Base-by-base conservation (phyloP, 2,113 vertebrate genomes). In the Bombycilla garrulus region DNA sequence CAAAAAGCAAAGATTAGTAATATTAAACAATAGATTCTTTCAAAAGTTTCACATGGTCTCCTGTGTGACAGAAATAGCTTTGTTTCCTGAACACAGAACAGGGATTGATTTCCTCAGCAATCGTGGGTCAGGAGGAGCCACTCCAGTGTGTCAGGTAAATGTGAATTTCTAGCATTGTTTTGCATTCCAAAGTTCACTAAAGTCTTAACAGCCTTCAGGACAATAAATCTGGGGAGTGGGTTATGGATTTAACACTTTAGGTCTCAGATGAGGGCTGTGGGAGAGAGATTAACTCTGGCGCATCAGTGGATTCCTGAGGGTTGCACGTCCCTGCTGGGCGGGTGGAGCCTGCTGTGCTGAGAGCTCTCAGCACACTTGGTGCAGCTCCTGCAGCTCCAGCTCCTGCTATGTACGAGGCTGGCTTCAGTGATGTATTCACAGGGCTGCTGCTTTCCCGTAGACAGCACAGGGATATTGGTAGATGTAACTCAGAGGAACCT, bases 111-210 rank as follows among this genome's bases (percentile, higher is more conserved):
- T 87, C 70, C 57, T 70, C 36, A 57, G 44, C 64, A 76, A 70
- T 38, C 71, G 58, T 91, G 84, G 81, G 66, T 86, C 81, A 94
- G 89, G 88, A 95, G 81, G 67, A 90, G 81, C 89, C 87, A 73
- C 70, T 77, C 73, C 19, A 50, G 50, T n/a, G 81, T 83, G 76
- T 61, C 90, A 76, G 79, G 92, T 88, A 92, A 94, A 95, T 5
- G 2, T 36, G 56, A 69, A 50, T 95, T 94, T 92, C 76, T 61
- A 77, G 76, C 42, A 33, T 84, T 61, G 51, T 84, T 94, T 90
- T 81, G 72, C 64, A 86, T 92, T 90, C 67, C 57, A 60, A 44
- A 92, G 64, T 72, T 76, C 73, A 73, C 78, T 64, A 4, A 94
- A 92, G 35, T 65, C 74, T 31, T 51, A 78, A 60, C 0, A 0